Evolutionary conservation across 2,888 invertebrate genomes (phyloP).

Genomic region (Gari tellinella): DNA sequence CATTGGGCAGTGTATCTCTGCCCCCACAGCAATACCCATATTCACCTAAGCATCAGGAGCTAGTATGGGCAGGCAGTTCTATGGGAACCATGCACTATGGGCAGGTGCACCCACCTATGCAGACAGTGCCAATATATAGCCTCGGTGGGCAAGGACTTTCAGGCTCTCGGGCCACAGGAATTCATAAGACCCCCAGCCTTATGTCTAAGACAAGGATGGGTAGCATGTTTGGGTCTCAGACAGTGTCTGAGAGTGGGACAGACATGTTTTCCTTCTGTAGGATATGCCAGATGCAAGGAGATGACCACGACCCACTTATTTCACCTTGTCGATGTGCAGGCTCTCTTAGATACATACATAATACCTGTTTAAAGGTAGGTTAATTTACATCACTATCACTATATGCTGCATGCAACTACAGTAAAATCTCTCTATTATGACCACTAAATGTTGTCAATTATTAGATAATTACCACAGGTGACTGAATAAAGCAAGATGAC

Average conservation of each 20-base stretch:
- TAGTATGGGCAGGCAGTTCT: constrained; percentile 59
- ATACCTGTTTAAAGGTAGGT: constrained; percentile 85
- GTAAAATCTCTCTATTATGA: neutral
- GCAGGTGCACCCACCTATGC: constrained; percentile 22
- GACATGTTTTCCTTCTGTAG: constrained; percentile 84
- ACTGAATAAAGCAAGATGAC: too few relatives aligned
- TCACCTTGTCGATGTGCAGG: constrained; percentile 87
- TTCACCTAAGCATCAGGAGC: constrained; percentile 35
- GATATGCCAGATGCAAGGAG: constrained; percentile 85
- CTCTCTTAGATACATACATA: constrained; percentile 86
- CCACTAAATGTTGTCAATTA: too few relatives aligned
- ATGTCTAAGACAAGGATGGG: constrained; percentile 39
- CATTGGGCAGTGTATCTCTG: constrained; percentile 44
- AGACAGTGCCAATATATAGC: neutral
- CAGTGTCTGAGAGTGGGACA: constrained; percentile 70
- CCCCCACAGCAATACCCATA: constrained; percentile 36
- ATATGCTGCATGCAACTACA: too few relatives aligned
- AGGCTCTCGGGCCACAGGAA: constrained; percentile 3
- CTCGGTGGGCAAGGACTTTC: too few relatives aligned
- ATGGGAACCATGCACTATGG: constrained; percentile 60
- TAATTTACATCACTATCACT: neutral
- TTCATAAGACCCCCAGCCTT: constrained; percentile 28
- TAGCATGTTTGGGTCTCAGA: constrained; percentile 42
- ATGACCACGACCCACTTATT: constrained; percentile 83
- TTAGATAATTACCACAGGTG: too few relatives aligned